Evolutionary conservation across 2,797 vertebrate species (phyloP).

Genomic region (Prionace glauca): DNA sequence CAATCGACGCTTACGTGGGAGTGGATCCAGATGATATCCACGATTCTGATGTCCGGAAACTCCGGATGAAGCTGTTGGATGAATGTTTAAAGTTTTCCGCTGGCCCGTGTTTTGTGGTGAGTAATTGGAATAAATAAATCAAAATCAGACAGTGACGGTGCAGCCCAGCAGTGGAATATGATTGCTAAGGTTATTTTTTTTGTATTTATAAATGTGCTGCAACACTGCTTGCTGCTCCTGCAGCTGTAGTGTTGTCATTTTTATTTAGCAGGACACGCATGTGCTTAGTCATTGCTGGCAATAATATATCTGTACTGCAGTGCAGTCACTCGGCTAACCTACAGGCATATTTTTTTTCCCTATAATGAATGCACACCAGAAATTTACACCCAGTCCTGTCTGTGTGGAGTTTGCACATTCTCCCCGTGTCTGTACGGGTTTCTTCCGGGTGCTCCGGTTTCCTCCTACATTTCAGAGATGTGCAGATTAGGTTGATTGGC

Average conservation of each 20-base stretch:
- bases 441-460: too few species aligned
- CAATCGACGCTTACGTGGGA: slow-evolving; percentile 67
- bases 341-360: too few species aligned
- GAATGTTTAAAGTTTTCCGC: slow-evolving; percentile 58
- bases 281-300: not conserved
- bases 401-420: too few species aligned
- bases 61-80: slow-evolving; percentile 56
- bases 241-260: not conserved
- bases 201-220: not conserved
- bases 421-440: too few species aligned
- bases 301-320: not conserved
- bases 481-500: too few species aligned
- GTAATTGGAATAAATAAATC: not conserved
- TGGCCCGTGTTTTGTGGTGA: slow-evolving; percentile 69
- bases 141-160: not conserved
- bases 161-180: not conserved
- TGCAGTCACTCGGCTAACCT: too few species aligned
- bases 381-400: not conserved
- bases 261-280: not conserved
- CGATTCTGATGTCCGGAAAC: slow-evolving; percentile 47
- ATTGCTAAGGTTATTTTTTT: not conserved
- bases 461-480: too few species aligned
- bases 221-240: too few species aligned
- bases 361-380: not conserved
- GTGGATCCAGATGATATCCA: slow-evolving; percentile 53